Evolutionary conservation across 2,113 vertebrate species (phyloP).

Genomic region (Muntiacus muntjak): DNA sequence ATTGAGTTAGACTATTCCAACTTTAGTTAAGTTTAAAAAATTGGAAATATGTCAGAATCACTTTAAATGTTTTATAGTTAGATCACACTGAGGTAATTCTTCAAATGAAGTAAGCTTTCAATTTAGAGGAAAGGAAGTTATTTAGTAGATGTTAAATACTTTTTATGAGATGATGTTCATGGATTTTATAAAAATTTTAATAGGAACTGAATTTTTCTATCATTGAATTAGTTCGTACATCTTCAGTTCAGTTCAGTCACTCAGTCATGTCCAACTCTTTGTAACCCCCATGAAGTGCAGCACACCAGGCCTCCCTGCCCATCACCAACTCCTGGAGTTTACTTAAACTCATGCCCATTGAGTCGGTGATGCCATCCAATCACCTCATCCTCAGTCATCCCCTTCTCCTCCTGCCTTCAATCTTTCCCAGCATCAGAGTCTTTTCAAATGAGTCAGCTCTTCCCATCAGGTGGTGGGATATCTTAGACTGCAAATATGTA

Average conservation of each 20-base stretch:
- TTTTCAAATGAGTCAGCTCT: background rate
- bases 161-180: background rate
- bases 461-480: background rate
- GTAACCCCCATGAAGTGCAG: accelerated
- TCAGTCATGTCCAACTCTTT: background rate
- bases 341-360: background rate
- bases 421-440: background rate
- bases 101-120: background rate
- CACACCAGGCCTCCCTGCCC: background rate
- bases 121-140: background rate
- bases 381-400: background rate
- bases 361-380: background rate
- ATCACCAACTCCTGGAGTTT: background rate
- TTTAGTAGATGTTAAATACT: background rate
- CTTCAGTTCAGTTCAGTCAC: background rate
- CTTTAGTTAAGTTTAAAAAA: background rate
- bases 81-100: background rate
- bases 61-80: background rate
- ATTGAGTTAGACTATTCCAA: background rate
- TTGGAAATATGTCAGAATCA: background rate
- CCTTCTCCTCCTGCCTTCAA: background rate
- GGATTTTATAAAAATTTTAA: background rate
- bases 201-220: background rate
- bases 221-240: background rate
- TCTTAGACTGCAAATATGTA: background rate